These are phyloP conservation scores for Agrilus cyanescens DNA, from an alignment of 2,888 invertebrate species.

Conservation along the genomic window DNA sequence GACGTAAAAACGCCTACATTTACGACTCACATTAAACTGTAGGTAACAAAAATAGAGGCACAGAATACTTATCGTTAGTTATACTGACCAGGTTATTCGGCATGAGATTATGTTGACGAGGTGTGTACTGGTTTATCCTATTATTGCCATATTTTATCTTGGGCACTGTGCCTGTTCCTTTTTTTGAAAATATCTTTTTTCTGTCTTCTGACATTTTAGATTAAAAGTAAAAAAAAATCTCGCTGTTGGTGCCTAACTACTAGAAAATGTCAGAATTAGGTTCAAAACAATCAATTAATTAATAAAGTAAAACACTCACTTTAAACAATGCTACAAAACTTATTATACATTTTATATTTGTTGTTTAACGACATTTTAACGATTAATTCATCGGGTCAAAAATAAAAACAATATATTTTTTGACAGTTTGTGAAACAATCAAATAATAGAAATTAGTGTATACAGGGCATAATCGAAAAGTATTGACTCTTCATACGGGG, in stretches of 20 bases:
- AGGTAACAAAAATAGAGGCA: background rate
- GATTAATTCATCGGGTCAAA: too few species aligned
- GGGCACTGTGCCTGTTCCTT: conserved; percentile 53
- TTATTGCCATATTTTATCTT: conserved; percentile 50
- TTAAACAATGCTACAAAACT: background rate
- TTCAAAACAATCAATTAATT: too few species aligned
- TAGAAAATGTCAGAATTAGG: too few species aligned
- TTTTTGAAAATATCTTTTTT: conserved; percentile 28
- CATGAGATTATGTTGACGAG: conserved; percentile 18
- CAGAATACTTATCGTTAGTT: background rate
- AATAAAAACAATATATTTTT: background rate
- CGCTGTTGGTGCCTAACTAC: too few species aligned
- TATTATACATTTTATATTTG: background rate
- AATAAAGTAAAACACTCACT: too few species aligned
- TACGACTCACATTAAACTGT: background rate
- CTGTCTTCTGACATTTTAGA: conserved; percentile 29
- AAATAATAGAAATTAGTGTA: too few species aligned
- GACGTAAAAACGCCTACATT: conserved; percentile 4
- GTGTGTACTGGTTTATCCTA: conserved; percentile 11
- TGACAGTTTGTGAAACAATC: too few species aligned
- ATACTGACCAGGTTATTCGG: conserved; percentile 32
- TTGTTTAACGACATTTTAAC: background rate
- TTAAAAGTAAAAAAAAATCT: background rate
- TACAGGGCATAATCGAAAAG: too few species aligned
- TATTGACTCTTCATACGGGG: too few species aligned